Conservation (phyloP, 2,888 invertebrate genomes). For the Furcula furcula region DNA sequence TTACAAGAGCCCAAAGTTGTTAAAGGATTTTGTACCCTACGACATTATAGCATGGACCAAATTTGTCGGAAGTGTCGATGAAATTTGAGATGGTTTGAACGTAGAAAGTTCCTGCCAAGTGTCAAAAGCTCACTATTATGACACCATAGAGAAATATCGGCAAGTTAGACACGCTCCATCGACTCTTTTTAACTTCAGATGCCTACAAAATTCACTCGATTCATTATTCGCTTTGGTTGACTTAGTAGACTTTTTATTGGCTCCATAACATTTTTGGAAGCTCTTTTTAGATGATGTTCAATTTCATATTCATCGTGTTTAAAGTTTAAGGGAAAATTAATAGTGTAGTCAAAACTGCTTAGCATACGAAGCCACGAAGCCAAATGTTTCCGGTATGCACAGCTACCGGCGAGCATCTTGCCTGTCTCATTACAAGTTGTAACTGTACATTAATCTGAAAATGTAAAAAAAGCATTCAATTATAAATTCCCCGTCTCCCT, state of each 20-base stretch:
- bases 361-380: too few species aligned
- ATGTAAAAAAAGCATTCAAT: too few species aligned
- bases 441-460: too few species aligned
- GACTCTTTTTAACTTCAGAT: conserved; percentile 49
- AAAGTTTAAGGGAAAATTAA: too few species aligned
- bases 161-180: conserved; percentile 57
- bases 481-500: conserved; percentile 49
- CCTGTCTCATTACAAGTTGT: too few species aligned
- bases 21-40: conserved; percentile 7
- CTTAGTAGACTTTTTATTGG: conserved; percentile 35
- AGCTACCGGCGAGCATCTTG: too few species aligned
- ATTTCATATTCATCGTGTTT: too few species aligned
- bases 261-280: conserved; percentile 30
- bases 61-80: conserved; percentile 12
- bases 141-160: conserved; percentile 58
- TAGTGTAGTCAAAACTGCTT: too few species aligned
- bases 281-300: conserved; percentile 32
- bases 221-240: conserved; percentile 48
- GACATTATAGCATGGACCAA: conserved; percentile 21
- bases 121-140: conserved; percentile 62
- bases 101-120: conserved; percentile 38
- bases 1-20: conserved; percentile 3
- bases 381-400: too few species aligned
- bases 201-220: conserved; percentile 39
- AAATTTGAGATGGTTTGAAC: conserved; percentile 17